These are phyloP conservation scores for Dryas iulia DNA, from an alignment of 1,140 invertebrate species.

Conservation along the genomic window DNA sequence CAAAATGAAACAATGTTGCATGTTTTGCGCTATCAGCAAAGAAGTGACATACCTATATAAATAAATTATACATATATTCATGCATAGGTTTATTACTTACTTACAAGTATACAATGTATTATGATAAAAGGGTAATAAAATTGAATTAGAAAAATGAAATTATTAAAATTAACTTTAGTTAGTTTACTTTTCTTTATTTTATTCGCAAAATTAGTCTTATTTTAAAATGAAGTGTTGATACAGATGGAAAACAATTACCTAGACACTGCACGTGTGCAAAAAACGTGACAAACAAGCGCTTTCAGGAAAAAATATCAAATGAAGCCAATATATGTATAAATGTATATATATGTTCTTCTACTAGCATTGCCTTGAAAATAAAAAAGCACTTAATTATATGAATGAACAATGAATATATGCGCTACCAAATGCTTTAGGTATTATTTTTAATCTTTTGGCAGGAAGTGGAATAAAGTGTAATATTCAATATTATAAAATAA, in stretches of 20 bases:
- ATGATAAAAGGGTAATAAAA: too few relatives aligned
- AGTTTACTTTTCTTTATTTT: too few relatives aligned
- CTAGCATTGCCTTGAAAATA: too few relatives aligned
- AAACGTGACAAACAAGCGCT: constrained; percentile 4
- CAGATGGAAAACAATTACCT: neutral
- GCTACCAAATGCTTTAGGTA: too few relatives aligned
- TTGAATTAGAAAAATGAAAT: too few relatives aligned
- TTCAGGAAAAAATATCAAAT: constrained; percentile 12
- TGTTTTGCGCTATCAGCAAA: neutral
- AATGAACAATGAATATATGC: too few relatives aligned
- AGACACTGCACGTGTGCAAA: neutral
- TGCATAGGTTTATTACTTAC: too few relatives aligned
- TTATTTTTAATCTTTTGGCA: neutral
- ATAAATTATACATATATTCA: neutral
- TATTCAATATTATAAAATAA: too few relatives aligned
- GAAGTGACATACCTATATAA: neutral
- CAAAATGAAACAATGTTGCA: neutral
- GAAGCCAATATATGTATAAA: neutral
- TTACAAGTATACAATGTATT: too few relatives aligned
- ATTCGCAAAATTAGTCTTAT: neutral
- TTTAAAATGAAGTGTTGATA: neutral
- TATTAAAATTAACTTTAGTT: too few relatives aligned
- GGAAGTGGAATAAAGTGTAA: neutral
- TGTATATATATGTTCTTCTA: neutral
- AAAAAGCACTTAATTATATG: too few relatives aligned